Conservation (phyloP, 2,113 vertebrate genomes). For the Coptodon bakossiorum region DNA sequence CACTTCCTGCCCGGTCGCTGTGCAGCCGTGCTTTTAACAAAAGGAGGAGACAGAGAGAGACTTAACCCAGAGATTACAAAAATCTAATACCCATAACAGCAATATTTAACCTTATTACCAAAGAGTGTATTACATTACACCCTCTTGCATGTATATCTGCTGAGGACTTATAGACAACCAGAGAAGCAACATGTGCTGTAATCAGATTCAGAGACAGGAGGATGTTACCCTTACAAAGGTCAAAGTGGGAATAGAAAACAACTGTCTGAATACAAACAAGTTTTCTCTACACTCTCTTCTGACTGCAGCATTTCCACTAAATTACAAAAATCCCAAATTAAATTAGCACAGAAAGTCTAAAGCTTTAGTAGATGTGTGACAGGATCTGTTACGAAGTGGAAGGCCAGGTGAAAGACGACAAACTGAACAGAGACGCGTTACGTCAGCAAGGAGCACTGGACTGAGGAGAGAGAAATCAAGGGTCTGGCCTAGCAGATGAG, state of each 20-base stretch:
- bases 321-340: neutral
- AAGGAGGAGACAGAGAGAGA: neutral
- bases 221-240: neutral
- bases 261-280: neutral
- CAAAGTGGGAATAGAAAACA: neutral
- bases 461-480: neutral
- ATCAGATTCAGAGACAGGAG: neutral
- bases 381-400: neutral
- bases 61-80: neutral
- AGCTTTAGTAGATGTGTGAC: neutral
- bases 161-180: neutral
- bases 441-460: neutral
- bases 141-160: neutral
- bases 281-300: neutral
- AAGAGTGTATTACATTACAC: neutral
- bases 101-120: neutral
- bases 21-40: neutral
- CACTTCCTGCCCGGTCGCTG: neutral
- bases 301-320: neutral
- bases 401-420: neutral
- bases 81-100: neutral
- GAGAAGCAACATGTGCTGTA: neutral
- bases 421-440: neutral
- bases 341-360: neutral
- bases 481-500: neutral